A percentile compares a stretch with the other conserved stretches of the same genome.
These are phyloP conservation scores for Iselma pallidipennis DNA, from an alignment of 2,888 invertebrate species.

Conservation along the genomic window DNA sequence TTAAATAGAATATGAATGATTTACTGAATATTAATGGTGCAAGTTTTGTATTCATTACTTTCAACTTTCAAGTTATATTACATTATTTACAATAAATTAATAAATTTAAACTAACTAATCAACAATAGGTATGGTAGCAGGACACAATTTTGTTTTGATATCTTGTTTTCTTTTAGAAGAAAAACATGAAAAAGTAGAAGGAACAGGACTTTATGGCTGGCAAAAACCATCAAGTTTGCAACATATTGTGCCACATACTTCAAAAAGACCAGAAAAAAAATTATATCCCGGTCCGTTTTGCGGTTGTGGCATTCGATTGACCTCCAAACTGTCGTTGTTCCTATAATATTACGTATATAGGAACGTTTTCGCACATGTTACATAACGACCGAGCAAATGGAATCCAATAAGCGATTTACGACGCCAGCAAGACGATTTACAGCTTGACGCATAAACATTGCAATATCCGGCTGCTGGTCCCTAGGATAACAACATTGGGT, in stretches of 20 bases:
- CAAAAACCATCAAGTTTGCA: neutral
- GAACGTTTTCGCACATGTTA: slow-evolving; percentile 23
- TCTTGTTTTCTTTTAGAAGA: no score
- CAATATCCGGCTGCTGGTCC: slow-evolving; percentile 32
- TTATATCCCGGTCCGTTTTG: neutral
- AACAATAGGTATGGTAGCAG: no score
- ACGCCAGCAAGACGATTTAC: slow-evolving; percentile 32
- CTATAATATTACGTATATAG: neutral
- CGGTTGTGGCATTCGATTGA: slow-evolving; percentile 17
- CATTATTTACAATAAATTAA: no score
- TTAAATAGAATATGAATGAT: slow-evolving; percentile 31
- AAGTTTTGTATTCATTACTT: slow-evolving; percentile 29
- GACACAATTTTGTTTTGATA: no score
- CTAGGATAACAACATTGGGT: slow-evolving; percentile 6
- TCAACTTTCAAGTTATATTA: no score
- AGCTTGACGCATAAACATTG: slow-evolving; percentile 35
- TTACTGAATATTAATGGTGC: slow-evolving; percentile 23
- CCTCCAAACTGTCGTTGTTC: slow-evolving; percentile 3
- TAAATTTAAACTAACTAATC: no score
- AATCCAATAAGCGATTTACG: slow-evolving; percentile 39
- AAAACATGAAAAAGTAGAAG: no score
- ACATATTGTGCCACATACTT: neutral
- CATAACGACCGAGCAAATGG: slow-evolving; percentile 31
- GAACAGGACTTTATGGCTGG: neutral
- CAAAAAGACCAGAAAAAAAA: neutral